These are phyloP conservation scores for Phthorimaea operculella DNA, from an alignment of 1,140 invertebrate species.

Conservation along the genomic window DNA sequence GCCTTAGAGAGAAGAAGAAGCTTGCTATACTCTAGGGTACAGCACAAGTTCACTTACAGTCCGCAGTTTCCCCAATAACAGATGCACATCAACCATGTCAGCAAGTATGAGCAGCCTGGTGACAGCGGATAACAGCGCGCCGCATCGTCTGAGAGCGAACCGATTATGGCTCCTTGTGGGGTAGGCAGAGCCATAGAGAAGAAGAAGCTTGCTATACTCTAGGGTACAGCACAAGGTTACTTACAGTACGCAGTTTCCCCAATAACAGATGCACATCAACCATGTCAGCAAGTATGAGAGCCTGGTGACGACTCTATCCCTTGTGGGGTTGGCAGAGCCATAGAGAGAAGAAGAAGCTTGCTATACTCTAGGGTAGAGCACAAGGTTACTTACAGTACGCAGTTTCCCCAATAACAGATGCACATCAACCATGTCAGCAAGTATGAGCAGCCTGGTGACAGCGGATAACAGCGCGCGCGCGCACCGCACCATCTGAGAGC, in stretches of 20 bases:
- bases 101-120: slow-evolving; percentile 94
- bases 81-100: slow-evolving; percentile 98
- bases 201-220: too few species aligned
- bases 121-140: slow-evolving; percentile 90
- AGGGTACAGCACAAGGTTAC: slow-evolving; percentile 17
- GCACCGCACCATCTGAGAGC: slow-evolving; percentile 94
- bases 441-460: slow-evolving; percentile 92
- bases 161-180: too few species aligned
- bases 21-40: neutral
- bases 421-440: slow-evolving; percentile 99
- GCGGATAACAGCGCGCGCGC: slow-evolving; percentile 92
- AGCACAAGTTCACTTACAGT: slow-evolving; percentile 66
- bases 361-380: too few species aligned
- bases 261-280: slow-evolving; percentile 96
- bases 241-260: slow-evolving; percentile 85
- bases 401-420: slow-evolving; percentile 93
- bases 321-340: too few species aligned
- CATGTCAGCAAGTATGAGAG: slow-evolving; percentile 97
- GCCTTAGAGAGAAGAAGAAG: too few species aligned
- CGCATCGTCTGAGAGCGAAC: slow-evolving; percentile 96
- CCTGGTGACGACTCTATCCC: too few species aligned
- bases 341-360: too few species aligned
- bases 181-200: too few species aligned
- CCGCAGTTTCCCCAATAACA: slow-evolving; percentile 90
- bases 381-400: slow-evolving; percentile 78